phyloP scores from a whole-genome alignment of 2,797 vertebrate genomes.

The Lithobates pipiens region DNA sequence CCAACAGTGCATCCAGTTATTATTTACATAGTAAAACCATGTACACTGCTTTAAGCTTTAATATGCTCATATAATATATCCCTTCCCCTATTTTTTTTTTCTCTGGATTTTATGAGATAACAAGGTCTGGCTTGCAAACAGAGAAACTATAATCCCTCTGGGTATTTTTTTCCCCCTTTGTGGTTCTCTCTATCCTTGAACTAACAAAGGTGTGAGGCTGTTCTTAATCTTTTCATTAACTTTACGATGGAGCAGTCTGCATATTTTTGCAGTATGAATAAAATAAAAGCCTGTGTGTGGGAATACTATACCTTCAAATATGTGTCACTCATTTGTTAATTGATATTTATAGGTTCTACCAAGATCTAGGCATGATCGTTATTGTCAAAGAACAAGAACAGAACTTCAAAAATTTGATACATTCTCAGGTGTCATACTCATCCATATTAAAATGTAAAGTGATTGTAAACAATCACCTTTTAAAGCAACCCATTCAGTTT shows the following conservation, averaged over 20 bases:
- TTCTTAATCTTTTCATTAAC: not conserved
- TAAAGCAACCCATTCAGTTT: no score
- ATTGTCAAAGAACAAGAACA: not conserved
- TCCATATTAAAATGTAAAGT: not conserved
- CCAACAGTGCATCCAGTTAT: not conserved
- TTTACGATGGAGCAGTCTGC: not conserved
- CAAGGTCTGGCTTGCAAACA: slow-evolving; percentile 31
- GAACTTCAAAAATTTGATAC: not conserved
- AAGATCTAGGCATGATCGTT: not conserved
- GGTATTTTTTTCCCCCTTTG: not conserved
- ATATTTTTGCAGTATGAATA: not conserved
- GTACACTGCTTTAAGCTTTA: not conserved
- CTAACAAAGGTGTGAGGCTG: slow-evolving; percentile 24
- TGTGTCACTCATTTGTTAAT: not conserved
- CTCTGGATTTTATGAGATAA: slow-evolving; percentile 29
- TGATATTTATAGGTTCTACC: not conserved
- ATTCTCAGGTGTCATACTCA: not conserved
- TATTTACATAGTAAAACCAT: slow-evolving; percentile 36
- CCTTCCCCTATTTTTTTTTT: not conserved
- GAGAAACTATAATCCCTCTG: slow-evolving; percentile 14
- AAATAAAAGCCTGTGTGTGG: not conserved
- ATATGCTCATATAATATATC: slow-evolving; percentile 22
- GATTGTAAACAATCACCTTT: no score
- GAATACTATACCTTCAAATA: not conserved
- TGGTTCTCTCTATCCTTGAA: slow-evolving; percentile 15